Evolutionary conservation across 2,888 invertebrate species (phyloP), one percentile per base, ranked within the genome.

Genomic region (Deilephila elpenor): DNA sequence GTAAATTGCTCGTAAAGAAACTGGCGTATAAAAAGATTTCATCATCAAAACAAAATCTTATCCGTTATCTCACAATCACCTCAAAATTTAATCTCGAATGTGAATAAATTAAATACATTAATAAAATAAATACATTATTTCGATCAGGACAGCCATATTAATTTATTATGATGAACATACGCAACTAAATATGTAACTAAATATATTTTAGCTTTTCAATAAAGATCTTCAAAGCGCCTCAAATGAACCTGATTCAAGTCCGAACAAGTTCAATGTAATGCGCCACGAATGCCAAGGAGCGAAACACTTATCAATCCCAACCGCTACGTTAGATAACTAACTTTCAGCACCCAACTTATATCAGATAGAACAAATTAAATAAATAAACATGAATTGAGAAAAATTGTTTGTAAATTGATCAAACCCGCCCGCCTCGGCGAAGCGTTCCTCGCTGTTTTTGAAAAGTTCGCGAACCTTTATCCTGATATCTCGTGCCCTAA

Each of bases 371-470:
- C 37, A 37, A 67, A 67, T 51, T 51, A 67, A 67, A 67, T 67
- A 64, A 64, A 29, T 60, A 29, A 60, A 1, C 64, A 20, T 51
- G 44, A 67, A 67, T n/a, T 20, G 51, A 14, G 44, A 51, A 67
- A 67, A 67, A 67, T 67, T 51, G 44, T 67, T 67, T 5, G 1
- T 25, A 51, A 67, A 67, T 67, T 67, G 67, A 67, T 67, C 51
- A 67, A 64, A 51, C 67, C 20, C 64, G 14, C 67, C 2, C 44
- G 53, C 37, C 8, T 4, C 19, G 56, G 56, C n/a, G 7, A 34
- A 37, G 5, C 51, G 67, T 20, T 14, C 5, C 25, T 17, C 67
- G 51, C 20, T 67, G 67, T 67, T 67, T 62, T 67, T 17, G 51
- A 51, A 67, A 67, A 67, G 44, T 67, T 67, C 25, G 44, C 5